Conservation (phyloP, 2,888 invertebrate species). For the Sclerodermus sp. region DNA sequence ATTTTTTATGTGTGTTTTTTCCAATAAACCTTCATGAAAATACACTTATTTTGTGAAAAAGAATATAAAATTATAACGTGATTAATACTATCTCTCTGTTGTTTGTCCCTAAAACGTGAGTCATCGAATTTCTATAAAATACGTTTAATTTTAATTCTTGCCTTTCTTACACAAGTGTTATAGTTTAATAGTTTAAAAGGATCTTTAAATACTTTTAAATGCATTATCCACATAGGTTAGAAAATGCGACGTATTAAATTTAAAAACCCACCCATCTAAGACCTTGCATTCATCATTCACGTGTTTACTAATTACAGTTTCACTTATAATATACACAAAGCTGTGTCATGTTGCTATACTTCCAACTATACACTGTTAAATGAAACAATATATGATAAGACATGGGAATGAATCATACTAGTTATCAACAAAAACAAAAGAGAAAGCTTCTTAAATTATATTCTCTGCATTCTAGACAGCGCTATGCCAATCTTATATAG, state of each 20-base stretch:
- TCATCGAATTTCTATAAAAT: not conserved
- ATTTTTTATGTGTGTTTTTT: too few relatives aligned
- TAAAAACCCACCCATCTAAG: not conserved
- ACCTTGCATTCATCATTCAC: too few relatives aligned
- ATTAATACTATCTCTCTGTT: too few relatives aligned
- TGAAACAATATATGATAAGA: not conserved
- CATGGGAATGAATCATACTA: not conserved
- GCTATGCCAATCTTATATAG: slow-evolving; percentile 89
- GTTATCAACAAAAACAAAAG: not conserved
- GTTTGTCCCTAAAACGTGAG: too few relatives aligned
- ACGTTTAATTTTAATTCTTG: not conserved
- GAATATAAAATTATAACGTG: too few relatives aligned
- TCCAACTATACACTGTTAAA: too few relatives aligned
- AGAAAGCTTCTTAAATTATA: slow-evolving; percentile 2
- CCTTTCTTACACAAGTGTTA: not conserved
- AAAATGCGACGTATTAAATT: not conserved
- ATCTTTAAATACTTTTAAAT: too few relatives aligned
- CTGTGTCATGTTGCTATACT: too few relatives aligned
- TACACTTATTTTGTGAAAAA: too few relatives aligned
- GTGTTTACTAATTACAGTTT: too few relatives aligned
- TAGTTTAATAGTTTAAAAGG: not conserved
- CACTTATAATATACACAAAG: too few relatives aligned
- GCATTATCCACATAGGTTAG: not conserved
- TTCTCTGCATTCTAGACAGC: slow-evolving; percentile 22
- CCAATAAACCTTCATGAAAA: too few relatives aligned